Evolutionary conservation across 2,797 vertebrate genomes (phyloP).

Genomic region (Eutrigla gurnardus): DNA sequence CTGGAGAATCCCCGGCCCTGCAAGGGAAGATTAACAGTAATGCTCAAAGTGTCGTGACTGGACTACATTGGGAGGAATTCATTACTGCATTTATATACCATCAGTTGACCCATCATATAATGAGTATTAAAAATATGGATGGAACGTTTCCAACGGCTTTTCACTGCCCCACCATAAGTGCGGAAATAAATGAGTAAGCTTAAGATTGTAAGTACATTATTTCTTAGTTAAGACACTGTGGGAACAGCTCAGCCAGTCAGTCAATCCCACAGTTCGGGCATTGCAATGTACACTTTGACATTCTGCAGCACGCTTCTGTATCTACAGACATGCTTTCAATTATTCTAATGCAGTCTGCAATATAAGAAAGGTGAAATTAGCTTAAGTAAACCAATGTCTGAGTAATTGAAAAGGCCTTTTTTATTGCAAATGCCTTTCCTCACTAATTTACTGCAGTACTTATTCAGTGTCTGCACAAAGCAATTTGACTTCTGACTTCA

Average conservation of each 20-base stretch:
- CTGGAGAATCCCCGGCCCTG: conserved; percentile 94
- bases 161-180: conserved; percentile 23
- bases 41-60: conserved; percentile 21
- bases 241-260: conserved; percentile 38
- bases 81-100: conserved; percentile 24
- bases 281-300: conserved; percentile 29
- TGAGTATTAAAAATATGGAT: conserved; percentile 32
- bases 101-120: conserved; percentile 25
- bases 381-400: conserved; percentile 27
- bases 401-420: conserved; percentile 41
- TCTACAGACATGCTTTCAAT: conserved; percentile 54
- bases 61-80: conserved; percentile 18
- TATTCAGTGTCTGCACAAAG: conserved; percentile 6
- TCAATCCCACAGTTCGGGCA: conserved; percentile 37
- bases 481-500: neutral
- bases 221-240: conserved; percentile 39
- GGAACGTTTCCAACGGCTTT: conserved; percentile 44
- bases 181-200: conserved; percentile 61
- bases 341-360: conserved; percentile 51
- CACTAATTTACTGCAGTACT: conserved; percentile 35
- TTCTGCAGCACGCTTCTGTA: conserved; percentile 23
- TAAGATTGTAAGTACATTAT: conserved; percentile 52
- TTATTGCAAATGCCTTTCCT: conserved; percentile 14
- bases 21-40: conserved; percentile 17
- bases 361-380: conserved; percentile 47